A percentile compares a stretch with the other conserved stretches of the same genome.
phyloP scores from a whole-genome alignment of 2,888 invertebrate species.

The Macaria liturata region DNA sequence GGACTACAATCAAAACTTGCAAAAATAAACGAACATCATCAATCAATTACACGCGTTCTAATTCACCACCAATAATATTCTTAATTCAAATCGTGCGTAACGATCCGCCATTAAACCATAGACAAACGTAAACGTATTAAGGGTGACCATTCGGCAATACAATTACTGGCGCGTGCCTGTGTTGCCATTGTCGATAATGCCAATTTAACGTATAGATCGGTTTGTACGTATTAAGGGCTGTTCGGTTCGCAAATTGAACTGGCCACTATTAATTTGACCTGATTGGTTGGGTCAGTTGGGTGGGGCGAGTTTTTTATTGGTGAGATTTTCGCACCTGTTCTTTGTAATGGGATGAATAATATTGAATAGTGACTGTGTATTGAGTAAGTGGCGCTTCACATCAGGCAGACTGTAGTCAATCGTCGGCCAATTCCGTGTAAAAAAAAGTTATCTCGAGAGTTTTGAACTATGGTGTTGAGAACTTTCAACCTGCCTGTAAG shows the following conservation, averaged over 20 bases:
- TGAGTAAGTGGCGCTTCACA: too few relatives aligned
- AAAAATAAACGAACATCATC: too few relatives aligned
- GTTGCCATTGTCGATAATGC: slow-evolving; percentile 67
- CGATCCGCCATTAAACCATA: slow-evolving; percentile 48
- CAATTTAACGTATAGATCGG: slow-evolving; percentile 65
- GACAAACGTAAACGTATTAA: slow-evolving; percentile 66
- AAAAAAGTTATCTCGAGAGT: too few relatives aligned
- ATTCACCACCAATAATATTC: slow-evolving; percentile 33
- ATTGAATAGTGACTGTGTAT: too few relatives aligned
- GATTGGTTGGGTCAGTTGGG: slow-evolving; percentile 57
- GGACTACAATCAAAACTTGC: too few relatives aligned
- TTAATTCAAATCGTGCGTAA: slow-evolving; percentile 49
- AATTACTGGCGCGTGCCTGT: slow-evolving; percentile 69
- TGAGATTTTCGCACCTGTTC: slow-evolving; percentile 25
- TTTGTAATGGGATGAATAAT: slow-evolving; percentile 1
- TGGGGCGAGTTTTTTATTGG: slow-evolving; percentile 39
- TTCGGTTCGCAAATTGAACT: slow-evolving; percentile 66
- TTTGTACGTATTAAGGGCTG: slow-evolving; percentile 54
- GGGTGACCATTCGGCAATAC: slow-evolving; percentile 58
- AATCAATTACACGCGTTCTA: not conserved
- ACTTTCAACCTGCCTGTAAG: too few relatives aligned
- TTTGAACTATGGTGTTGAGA: too few relatives aligned
- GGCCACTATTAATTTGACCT: slow-evolving; percentile 68
- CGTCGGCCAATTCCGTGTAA: too few relatives aligned
- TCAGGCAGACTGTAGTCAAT: too few relatives aligned